phyloP scores from a whole-genome alignment of 2,888 invertebrate genomes.

The Spisula solida region DNA sequence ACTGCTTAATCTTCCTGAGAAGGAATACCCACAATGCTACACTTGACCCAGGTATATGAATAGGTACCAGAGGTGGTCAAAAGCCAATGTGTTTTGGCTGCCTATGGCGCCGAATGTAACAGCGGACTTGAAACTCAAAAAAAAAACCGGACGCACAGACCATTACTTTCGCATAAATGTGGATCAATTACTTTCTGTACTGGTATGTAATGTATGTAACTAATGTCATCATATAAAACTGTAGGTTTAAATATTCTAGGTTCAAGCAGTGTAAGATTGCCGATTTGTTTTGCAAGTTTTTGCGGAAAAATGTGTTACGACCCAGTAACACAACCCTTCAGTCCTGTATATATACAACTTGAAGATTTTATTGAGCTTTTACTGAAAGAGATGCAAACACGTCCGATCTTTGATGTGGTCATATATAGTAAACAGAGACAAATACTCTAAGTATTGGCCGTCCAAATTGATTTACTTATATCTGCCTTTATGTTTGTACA shows the following conservation, averaged over 20 bases:
- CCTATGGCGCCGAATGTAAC: too few relatives aligned
- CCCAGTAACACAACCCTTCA: slow-evolving; percentile 31
- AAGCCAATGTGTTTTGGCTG: too few relatives aligned
- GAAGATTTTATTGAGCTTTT: slow-evolving; percentile 36
- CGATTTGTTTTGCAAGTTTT: not conserved
- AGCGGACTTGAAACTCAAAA: too few relatives aligned
- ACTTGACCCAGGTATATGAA: too few relatives aligned
- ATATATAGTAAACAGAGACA: slow-evolving; percentile 31
- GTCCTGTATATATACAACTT: slow-evolving; percentile 37
- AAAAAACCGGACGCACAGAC: too few relatives aligned
- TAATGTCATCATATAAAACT: too few relatives aligned
- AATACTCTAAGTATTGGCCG: slow-evolving; percentile 38
- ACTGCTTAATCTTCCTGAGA: too few relatives aligned
- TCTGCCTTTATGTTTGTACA: slow-evolving; percentile 42
- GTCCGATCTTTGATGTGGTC: slow-evolving; percentile 56
- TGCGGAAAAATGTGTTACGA: slow-evolving; percentile 28
- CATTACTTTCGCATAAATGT: too few relatives aligned
- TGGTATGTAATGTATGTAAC: too few relatives aligned
- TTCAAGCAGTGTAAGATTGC: not conserved
- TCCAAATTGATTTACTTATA: slow-evolving; percentile 60
- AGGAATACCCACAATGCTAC: too few relatives aligned
- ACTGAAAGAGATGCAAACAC: slow-evolving; percentile 32
- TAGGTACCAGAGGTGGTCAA: too few relatives aligned
- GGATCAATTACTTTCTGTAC: too few relatives aligned
- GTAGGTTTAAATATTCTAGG: not conserved